Percentiles rank a stretch among this genome's conserved stretches.
phyloP scores from a whole-genome alignment of 2,113 vertebrate species.

The Noctilio leporinus region DNA sequence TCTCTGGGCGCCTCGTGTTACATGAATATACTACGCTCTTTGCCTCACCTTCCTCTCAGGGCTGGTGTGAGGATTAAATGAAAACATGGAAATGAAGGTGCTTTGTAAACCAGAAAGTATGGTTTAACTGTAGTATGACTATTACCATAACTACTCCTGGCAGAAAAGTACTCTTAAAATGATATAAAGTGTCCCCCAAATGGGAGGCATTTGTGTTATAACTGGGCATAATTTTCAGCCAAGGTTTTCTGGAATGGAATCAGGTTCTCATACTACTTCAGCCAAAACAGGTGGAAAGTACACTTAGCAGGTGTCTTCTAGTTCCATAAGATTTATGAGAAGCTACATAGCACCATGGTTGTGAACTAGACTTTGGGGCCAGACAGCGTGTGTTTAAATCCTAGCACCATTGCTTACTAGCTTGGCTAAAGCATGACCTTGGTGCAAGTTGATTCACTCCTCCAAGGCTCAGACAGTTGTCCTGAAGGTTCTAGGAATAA shows the following conservation, averaged over 20 bases:
- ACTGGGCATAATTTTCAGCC: constrained; percentile 37
- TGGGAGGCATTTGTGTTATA: constrained; percentile 23
- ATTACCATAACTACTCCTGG: not conserved
- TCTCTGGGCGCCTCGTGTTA: not conserved
- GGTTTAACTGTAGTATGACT: not conserved
- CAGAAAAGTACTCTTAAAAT: constrained; percentile 30
- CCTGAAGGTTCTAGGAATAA: not conserved
- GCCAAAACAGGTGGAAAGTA: constrained; percentile 40
- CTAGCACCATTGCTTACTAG: not conserved
- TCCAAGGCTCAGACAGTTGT: not conserved
- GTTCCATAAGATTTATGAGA: not conserved
- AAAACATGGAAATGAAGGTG: not conserved
- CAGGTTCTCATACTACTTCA: constrained; percentile 28
- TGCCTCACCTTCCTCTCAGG: not conserved
- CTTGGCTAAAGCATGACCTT: not conserved
- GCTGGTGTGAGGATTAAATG: not conserved
- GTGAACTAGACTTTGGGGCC: not conserved
- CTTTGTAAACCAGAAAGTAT: constrained; percentile 1
- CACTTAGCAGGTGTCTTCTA: constrained; percentile 32
- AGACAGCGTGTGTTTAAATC: not conserved
- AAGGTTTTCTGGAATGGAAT: constrained; percentile 47
- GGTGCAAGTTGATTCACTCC: not conserved
- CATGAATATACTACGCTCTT: not conserved
- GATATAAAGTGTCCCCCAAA: constrained; percentile 3
- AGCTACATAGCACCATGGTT: not conserved